These are phyloP conservation scores for Protaetia brevitarsis DNA, from an alignment of 1,140 invertebrate species.

Conservation along the genomic window DNA sequence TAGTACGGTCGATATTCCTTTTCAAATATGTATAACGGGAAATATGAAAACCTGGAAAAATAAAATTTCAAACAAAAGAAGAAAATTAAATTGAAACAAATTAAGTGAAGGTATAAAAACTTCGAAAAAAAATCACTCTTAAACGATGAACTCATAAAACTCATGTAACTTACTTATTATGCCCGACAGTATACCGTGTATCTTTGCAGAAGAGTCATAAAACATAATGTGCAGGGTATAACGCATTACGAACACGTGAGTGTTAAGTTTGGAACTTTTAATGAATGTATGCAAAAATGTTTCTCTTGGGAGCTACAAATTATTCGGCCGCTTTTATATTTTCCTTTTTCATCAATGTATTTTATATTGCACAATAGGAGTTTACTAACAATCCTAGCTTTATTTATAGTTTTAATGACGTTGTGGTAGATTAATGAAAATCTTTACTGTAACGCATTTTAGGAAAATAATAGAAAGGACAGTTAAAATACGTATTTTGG, in stretches of 20 bases:
- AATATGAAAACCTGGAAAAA: too few relatives aligned
- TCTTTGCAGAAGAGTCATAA: background rate
- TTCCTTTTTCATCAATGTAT: background rate
- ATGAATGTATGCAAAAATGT: constrained; percentile 13
- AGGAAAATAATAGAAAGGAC: too few relatives aligned
- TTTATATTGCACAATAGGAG: background rate
- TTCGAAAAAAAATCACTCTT: too few relatives aligned
- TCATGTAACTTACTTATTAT: background rate
- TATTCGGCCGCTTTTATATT: background rate
- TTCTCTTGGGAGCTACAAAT: background rate
- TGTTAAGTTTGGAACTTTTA: background rate
- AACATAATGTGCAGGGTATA: background rate
- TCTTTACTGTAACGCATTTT: too few relatives aligned
- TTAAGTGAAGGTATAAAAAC: too few relatives aligned
- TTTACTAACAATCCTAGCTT: background rate
- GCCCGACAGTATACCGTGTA: background rate
- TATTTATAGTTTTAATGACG: too few relatives aligned
- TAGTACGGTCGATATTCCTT: too few relatives aligned
- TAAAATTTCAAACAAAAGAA: too few relatives aligned
- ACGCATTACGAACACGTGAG: constrained; percentile 3
- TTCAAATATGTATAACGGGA: too few relatives aligned
- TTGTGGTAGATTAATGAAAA: too few relatives aligned
- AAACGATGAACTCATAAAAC: constrained; percentile 15
- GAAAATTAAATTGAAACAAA: too few relatives aligned
- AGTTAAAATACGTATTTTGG: too few relatives aligned